Percentiles rank a stretch among this genome's conserved stretches.
These are phyloP conservation scores for Heliconius hermathena DNA, from an alignment of 1,140 invertebrate species.

Conservation along the genomic window DNA sequence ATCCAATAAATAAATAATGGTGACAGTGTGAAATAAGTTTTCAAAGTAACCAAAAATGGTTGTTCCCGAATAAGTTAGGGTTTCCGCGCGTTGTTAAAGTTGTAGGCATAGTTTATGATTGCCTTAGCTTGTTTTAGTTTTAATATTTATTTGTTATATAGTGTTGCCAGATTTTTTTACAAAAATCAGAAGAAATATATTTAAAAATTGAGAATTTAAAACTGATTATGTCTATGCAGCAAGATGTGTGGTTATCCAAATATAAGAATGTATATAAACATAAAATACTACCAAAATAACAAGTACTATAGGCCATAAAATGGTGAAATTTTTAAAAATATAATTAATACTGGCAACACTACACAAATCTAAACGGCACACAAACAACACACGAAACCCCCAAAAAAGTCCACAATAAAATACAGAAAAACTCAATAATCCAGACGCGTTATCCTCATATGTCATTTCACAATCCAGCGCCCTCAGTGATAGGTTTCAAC, in stretches of 20 bases:
- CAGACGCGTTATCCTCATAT: background rate
- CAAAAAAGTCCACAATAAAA: slow-evolving; percentile 2
- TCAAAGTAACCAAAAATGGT: slow-evolving; percentile 43
- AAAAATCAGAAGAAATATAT: background rate
- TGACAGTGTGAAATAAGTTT: slow-evolving; percentile 32
- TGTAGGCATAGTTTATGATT: background rate
- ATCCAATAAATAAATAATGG: slow-evolving; percentile 49
- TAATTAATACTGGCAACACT: slow-evolving; percentile 1
- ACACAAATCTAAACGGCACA: background rate
- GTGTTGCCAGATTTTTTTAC: background rate
- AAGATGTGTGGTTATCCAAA: background rate
- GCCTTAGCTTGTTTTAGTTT: background rate
- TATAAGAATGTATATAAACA: background rate
- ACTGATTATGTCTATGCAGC: too few relatives aligned
- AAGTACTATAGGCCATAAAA: background rate
- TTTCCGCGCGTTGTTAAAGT: background rate
- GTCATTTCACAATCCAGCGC: slow-evolving; percentile 60
- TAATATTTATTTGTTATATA: background rate
- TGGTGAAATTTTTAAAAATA: background rate
- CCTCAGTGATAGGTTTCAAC: slow-evolving; percentile 75
- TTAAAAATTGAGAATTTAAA: too few relatives aligned
- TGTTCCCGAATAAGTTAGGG: slow-evolving; percentile 41
- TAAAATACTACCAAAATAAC: background rate
- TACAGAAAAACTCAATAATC: background rate
- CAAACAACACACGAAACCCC: background rate